These are phyloP conservation scores for Ptiloglossa arizonensis DNA, from an alignment of 1,140 invertebrate genomes.

Conservation along the genomic window DNA sequence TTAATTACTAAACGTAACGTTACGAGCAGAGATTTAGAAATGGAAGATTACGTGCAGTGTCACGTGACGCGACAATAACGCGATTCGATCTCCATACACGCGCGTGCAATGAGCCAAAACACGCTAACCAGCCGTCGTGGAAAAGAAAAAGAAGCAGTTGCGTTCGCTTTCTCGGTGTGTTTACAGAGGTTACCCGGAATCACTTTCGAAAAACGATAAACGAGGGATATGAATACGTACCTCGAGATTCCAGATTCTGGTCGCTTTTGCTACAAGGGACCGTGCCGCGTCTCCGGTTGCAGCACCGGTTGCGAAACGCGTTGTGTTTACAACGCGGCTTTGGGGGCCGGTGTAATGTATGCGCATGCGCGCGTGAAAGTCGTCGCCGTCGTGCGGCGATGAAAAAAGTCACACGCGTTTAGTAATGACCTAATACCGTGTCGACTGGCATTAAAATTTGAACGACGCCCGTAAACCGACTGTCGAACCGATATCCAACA, in stretches of 20 bases:
- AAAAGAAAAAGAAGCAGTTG: too few relatives aligned
- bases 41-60: too few relatives aligned
- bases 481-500: slow-evolving; percentile 16
- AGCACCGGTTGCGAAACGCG: slow-evolving; percentile 37
- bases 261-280: too few relatives aligned
- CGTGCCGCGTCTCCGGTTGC: slow-evolving; percentile 4
- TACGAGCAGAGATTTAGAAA: too few relatives aligned
- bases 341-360: slow-evolving; percentile 38
- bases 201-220: neutral
- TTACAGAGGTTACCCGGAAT: neutral
- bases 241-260: slow-evolving; percentile 28
- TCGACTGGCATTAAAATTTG: slow-evolving; percentile 42
- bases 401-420: slow-evolving; percentile 22
- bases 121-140: too few relatives aligned
- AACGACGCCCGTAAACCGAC: slow-evolving; percentile 17
- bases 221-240: neutral
- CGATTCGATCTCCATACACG: too few relatives aligned
- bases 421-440: slow-evolving; percentile 44
- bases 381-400: slow-evolving; percentile 9
- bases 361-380: slow-evolving; percentile 54
- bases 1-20: too few relatives aligned
- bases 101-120: too few relatives aligned
- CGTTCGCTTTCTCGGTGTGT: too few relatives aligned
- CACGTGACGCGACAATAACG: too few relatives aligned
- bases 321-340: slow-evolving; percentile 30